phyloP scores from a whole-genome alignment of 2,888 invertebrate genomes.

The Physocephala rufipes region DNA sequence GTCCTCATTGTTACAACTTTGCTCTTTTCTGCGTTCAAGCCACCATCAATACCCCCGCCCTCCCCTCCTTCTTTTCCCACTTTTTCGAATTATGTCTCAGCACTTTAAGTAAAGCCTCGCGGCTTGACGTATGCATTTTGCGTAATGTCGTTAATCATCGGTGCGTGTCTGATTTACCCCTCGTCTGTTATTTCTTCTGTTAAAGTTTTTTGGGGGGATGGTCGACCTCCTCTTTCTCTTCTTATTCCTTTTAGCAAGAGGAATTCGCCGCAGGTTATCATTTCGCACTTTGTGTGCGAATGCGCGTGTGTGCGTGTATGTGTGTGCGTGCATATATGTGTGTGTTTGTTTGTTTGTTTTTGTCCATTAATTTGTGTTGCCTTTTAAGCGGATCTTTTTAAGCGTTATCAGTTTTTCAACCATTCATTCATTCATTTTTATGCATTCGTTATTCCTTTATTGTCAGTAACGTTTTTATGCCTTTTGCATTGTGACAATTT shows the following conservation, averaged over 20 bases:
- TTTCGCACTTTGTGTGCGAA: too few relatives aligned
- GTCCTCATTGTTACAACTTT: too few relatives aligned
- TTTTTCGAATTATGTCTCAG: not conserved
- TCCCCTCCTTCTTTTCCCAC: not conserved
- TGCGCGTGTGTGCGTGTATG: too few relatives aligned
- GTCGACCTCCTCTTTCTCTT: not conserved
- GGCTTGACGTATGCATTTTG: constrained; percentile 10
- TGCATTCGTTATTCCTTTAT: not conserved
- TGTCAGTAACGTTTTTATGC: constrained; percentile 12
- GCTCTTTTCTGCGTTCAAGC: not conserved
- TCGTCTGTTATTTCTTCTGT: not conserved
- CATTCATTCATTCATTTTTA: not conserved
- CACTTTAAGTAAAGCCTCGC: not conserved
- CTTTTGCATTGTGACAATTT: not conserved
- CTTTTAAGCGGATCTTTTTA: constrained; percentile 49
- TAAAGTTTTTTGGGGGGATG: too few relatives aligned
- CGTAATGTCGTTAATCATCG: constrained; percentile 27
- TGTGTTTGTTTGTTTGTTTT: constrained; percentile 36
- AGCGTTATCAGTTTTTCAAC: constrained; percentile 18
- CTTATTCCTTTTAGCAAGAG: not conserved
- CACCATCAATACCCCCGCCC: not conserved
- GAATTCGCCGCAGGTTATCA: too few relatives aligned
- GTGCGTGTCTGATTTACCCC: constrained; percentile 2
- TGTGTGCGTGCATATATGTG: too few relatives aligned
- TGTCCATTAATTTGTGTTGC: constrained; percentile 39